A percentile compares a stretch with the other conserved stretches of the same genome.
Evolutionary conservation across 2,797 vertebrate genomes (phyloP).

Genomic region (Gastrophryne carolinensis): DNA sequence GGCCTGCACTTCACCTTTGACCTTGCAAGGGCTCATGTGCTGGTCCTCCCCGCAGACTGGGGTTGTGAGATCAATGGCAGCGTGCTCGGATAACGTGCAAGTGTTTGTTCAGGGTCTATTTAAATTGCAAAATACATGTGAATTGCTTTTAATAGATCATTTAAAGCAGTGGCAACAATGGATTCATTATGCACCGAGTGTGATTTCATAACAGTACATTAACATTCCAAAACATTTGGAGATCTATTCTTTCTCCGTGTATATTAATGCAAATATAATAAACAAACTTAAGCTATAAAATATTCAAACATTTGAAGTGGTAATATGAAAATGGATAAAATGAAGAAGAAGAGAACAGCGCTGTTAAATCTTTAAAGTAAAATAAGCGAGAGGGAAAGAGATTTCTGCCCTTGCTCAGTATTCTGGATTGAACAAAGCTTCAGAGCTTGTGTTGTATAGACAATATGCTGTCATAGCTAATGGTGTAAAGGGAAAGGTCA

Average conservation of each 20-base stretch:
- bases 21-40: conserved; percentile 31
- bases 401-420: no score
- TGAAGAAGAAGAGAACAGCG: no score
- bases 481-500: no score
- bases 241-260: not conserved
- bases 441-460: no score
- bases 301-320: not conserved
- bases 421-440: no score
- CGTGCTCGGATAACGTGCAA: not conserved
- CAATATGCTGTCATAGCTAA: no score
- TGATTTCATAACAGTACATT: conserved; percentile 14
- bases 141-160: conserved; percentile 2
- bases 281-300: not conserved
- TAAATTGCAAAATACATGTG: conserved; percentile 18
- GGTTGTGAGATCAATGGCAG: conserved; percentile 34
- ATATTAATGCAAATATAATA: not conserved
- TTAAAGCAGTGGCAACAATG: not conserved
- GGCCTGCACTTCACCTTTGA: conserved; percentile 36
- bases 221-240: not conserved
- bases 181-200: conserved; percentile 10
- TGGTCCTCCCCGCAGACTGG: not conserved
- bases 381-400: no score
- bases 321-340: no score
- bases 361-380: no score
- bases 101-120: conserved; percentile 23